These are phyloP conservation scores for Calameuta filiformis DNA, from an alignment of 2,888 invertebrate genomes.

Conservation along the genomic window DNA sequence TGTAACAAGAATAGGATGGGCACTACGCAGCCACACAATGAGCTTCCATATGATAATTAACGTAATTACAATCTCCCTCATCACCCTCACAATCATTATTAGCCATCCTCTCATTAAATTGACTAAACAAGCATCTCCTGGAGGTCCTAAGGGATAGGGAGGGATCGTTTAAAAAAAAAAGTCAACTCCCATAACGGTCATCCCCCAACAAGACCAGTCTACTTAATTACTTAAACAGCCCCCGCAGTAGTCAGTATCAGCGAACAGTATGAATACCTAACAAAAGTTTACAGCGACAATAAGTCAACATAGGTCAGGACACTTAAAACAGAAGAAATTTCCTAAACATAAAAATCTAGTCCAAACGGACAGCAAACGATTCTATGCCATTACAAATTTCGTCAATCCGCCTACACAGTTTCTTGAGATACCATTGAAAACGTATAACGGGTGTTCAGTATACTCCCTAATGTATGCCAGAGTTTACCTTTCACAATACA, in stretches of 20 bases:
- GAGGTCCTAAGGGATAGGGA: not conserved
- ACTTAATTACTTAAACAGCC: not conserved
- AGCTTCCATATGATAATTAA: not conserved
- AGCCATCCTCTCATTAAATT: constrained; percentile 1
- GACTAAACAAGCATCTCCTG: not conserved
- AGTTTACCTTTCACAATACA: not conserved
- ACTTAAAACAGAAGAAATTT: not conserved
- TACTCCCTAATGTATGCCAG: not conserved
- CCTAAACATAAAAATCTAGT: not conserved
- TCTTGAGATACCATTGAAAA: not conserved
- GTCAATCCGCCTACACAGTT: not conserved
- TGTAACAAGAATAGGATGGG: not conserved
- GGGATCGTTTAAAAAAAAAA: not conserved
- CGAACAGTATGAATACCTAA: not conserved
- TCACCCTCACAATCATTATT: not conserved
- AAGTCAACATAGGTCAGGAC: not conserved
- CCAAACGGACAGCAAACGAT: not conserved
- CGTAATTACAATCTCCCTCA: constrained; percentile 1
- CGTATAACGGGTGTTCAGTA: not conserved
- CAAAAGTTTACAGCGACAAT: not conserved
- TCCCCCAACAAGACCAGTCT: not conserved
- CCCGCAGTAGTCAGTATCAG: not conserved
- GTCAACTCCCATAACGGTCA: not conserved
- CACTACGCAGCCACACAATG: not conserved
- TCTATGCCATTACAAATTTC: not conserved